Base-by-base conservation (phyloP, 2,888 invertebrate genomes). In the Andrena haemorrhoa region DNA sequence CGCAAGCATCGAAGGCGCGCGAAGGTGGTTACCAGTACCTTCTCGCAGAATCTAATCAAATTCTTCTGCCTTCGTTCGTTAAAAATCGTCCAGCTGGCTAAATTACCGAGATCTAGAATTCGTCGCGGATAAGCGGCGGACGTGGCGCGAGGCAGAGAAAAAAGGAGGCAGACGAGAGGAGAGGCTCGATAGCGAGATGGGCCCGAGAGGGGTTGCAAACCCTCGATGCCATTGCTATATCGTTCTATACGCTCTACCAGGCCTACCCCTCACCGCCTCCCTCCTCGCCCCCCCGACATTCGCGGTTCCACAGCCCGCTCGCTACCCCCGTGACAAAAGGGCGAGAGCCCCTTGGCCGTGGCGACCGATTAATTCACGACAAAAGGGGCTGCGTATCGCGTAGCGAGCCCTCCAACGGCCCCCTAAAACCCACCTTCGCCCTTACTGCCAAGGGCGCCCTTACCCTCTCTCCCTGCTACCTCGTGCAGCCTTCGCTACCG, bases 341-440 rank as follows among this genome's bases (percentile, higher is more conserved):
- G 75, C 68, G 49, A 66, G 69, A 75, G 75, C 70, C 84, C 70
- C 80, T 73, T 78, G 60, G 74, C 82, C 75, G 82, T 80, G 82
- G 86, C 86, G 85, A 84, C 80, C 86, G 89, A 91, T 90, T 90
- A 91, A 91, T 91, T 87, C 86, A 56, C 82, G 81, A 89, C 88
- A 90, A 91, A 89, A 88, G 82, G 51, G 87, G 75, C 72, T 77
- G 82, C 75, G 85, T 80, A 77, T 86, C 83, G 82, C 81, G 61
- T 61, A 66, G 66, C 81, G 85, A 85, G 89, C 90, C 89, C 82
- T 87, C 87, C 83, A 79, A 78, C 82, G 86, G 89, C 90, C 90
- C 73, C 73, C 79, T 58, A 82, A 85, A 88, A 84, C 86, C 89
- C 79, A 88, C 84, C 83, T 86, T 81, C 65, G 75, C 75, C 80